Percentiles rank a stretch among this genome's conserved stretches.
phyloP scores from a whole-genome alignment of 2,888 invertebrate genomes.

The Hydropsyche betteni region DNA sequence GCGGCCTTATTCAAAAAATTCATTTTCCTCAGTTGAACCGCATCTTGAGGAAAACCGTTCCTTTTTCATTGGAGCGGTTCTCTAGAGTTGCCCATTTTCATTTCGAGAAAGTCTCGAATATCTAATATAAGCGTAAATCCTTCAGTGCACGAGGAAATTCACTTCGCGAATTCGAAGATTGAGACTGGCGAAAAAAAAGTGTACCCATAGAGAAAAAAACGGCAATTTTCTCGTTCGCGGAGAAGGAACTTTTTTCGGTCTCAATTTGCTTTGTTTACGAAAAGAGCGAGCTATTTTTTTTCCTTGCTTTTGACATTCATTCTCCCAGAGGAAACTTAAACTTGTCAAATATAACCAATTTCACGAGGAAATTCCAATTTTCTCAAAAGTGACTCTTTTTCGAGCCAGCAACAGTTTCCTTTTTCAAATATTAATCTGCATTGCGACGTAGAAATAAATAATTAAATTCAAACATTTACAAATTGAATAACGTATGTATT shows the following conservation, averaged over 20 bases:
- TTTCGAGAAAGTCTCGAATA: slow-evolving; percentile 17
- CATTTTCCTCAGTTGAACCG: too few species aligned
- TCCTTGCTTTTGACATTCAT: slow-evolving; percentile 12
- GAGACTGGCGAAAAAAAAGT: slow-evolving; percentile 5
- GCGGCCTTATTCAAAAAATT: too few species aligned
- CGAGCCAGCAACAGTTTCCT: too few species aligned
- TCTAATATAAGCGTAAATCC: slow-evolving; percentile 21
- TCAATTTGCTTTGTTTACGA: slow-evolving; percentile 31
- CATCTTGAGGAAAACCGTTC: neutral
- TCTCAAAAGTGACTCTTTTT: slow-evolving; percentile 9
- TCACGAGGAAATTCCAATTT: slow-evolving; percentile 10
- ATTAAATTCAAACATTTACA: too few species aligned
- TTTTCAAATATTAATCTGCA: too few species aligned
- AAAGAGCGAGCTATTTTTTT: neutral
- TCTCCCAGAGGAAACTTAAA: slow-evolving; percentile 26
- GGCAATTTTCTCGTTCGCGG: slow-evolving; percentile 6
- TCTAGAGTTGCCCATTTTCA: slow-evolving; percentile 22
- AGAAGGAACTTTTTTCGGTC: slow-evolving; percentile 8
- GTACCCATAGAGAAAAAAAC: neutral
- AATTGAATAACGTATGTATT: too few species aligned
- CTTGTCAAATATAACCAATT: slow-evolving; percentile 27
- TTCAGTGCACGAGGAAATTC: slow-evolving; percentile 25
- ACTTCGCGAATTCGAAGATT: slow-evolving; percentile 18
- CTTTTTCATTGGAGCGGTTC: slow-evolving; percentile 10
- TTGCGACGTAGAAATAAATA: too few species aligned